Conservation (phyloP, 2,797 vertebrate species). For the Syngnathus acus region DNA sequence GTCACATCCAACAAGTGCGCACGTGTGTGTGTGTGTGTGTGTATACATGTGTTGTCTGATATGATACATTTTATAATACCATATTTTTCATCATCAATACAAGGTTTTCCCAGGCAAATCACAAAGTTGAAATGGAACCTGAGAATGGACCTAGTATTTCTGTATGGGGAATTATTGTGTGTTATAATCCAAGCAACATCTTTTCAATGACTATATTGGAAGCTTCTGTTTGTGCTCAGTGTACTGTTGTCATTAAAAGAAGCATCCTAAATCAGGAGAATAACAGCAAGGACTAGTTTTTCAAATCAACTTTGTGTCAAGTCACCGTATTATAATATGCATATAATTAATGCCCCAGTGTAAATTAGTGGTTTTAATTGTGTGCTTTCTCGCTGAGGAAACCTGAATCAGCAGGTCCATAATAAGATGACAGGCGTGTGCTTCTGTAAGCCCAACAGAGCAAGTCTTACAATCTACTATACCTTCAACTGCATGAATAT, state of each 20-base stretch:
- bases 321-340: not conserved
- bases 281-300: not conserved
- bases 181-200: not conserved
- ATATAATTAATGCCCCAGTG: not conserved
- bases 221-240: not conserved
- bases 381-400: not conserved
- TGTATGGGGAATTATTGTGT: not conserved
- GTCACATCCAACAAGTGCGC: not conserved
- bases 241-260: not conserved
- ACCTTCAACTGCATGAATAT: slow-evolving; percentile 59
- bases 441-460: slow-evolving; percentile 42
- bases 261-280: not conserved
- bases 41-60: not conserved
- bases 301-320: not conserved
- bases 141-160: not conserved
- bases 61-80: not conserved
- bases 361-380: not conserved
- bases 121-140: not conserved
- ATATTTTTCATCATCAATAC: not conserved
- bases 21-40: not conserved
- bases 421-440: slow-evolving; percentile 26
- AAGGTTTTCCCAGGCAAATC: not conserved
- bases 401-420: slow-evolving; percentile 2
- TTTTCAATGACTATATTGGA: not conserved
- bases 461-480: slow-evolving; percentile 43